A percentile compares a stretch with the other conserved stretches of the same genome.
These are phyloP conservation scores for Acanthosepion lycidas DNA, from an alignment of 2,888 invertebrate species.

Conservation along the genomic window DNA sequence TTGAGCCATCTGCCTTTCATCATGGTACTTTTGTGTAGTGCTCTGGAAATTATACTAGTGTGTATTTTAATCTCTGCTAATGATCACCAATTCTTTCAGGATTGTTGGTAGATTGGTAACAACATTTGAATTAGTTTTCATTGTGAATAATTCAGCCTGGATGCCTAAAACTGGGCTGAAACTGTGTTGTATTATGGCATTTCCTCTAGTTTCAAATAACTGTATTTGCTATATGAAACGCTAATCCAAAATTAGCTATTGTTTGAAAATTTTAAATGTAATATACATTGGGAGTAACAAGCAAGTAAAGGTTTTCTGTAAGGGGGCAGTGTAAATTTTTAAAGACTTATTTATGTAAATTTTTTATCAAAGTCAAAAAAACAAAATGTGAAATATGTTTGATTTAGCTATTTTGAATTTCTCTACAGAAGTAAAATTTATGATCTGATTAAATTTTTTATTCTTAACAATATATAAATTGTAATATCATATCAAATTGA, in stretches of 20 bases:
- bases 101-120: no score
- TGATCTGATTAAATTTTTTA: neutral
- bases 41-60: no score
- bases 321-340: neutral
- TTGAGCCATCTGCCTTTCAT: no score
- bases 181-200: neutral
- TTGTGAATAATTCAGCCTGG: neutral
- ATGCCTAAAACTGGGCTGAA: neutral
- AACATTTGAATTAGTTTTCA: neutral
- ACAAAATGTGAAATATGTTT: neutral
- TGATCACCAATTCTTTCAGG: no score
- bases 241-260: neutral
- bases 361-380: neutral
- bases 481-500: neutral
- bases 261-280: neutral
- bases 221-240: neutral
- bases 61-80: no score
- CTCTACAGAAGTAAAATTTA: neutral
- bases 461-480: neutral
- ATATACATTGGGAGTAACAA: neutral
- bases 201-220: neutral
- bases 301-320: neutral
- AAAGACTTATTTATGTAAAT: neutral
- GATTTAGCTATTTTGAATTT: neutral
- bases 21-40: no score